Evolutionary conservation across 2,113 vertebrate species (phyloP).

Genomic region (Tiliqua scincoides): DNA sequence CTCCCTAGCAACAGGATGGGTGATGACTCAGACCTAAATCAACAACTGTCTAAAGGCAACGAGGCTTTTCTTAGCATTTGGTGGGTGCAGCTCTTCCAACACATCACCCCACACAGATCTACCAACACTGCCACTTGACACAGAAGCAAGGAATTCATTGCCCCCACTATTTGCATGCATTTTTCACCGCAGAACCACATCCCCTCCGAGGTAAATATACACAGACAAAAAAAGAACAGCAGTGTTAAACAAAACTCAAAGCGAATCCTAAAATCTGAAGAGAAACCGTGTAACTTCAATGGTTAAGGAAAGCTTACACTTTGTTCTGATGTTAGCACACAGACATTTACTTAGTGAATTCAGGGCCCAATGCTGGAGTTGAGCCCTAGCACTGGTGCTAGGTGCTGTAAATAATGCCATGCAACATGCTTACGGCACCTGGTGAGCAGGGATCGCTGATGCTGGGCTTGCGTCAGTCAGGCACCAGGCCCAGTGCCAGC

Average conservation of each 20-base stretch:
- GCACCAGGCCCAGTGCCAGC: no score
- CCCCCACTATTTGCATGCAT: not conserved
- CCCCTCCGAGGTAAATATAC: slow-evolving; percentile 1
- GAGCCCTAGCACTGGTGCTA: not conserved
- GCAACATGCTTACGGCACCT: no score
- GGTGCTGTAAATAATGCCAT: no score
- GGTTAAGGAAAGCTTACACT: not conserved
- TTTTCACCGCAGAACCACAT: slow-evolving; percentile 48
- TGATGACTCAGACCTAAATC: not conserved
- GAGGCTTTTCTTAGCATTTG: not conserved
- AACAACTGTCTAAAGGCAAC: not conserved
- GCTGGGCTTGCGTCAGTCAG: no score
- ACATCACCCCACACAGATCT: slow-evolving; percentile 2
- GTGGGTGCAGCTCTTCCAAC: not conserved
- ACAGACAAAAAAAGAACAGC: not conserved
- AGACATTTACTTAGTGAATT: not conserved
- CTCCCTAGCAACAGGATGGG: not conserved
- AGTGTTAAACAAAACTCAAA: not conserved
- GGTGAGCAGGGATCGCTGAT: no score
- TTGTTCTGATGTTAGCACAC: not conserved
- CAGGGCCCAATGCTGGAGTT: no score
- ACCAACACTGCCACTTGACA: slow-evolving; percentile 55
- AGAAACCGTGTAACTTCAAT: not conserved
- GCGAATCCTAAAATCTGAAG: not conserved
- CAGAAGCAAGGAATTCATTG: slow-evolving; percentile 31